Conservation (phyloP, 53 echinoderm and acorn worm genomes). For the Actinopyga echinites region DNA sequence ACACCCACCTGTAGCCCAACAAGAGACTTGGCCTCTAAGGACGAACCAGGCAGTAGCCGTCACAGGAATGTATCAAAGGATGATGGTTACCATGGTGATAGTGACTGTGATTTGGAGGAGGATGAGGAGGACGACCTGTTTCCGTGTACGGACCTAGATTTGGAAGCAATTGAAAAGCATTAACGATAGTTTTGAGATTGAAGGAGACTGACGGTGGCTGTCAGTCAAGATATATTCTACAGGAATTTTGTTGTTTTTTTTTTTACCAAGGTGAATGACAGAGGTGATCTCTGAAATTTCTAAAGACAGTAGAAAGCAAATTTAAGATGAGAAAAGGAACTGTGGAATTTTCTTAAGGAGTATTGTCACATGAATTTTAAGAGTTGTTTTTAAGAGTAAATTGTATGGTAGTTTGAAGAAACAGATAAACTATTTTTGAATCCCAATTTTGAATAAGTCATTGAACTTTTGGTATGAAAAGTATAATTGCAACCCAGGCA, state of each 20-base stretch:
- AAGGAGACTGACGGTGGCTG: too few species aligned
- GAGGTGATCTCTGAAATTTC: too few species aligned
- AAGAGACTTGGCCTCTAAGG: conserved; percentile 44
- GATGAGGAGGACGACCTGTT: conserved; percentile 69
- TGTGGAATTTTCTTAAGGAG: neutral
- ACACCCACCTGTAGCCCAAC: conserved; percentile 97
- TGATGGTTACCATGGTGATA: conserved; percentile 51
- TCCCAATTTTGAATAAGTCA: neutral
- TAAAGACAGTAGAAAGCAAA: too few species aligned
- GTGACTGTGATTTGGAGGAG: conserved; percentile 58
- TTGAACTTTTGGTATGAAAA: neutral
- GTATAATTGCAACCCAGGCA: too few species aligned
- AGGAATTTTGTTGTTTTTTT: too few species aligned
- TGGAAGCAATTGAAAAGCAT: conserved; percentile 92
- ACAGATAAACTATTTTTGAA: neutral
- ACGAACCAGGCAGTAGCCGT: conserved; percentile 26
- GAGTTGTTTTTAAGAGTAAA: neutral
- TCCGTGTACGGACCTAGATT: conserved; percentile 75
- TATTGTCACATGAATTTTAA: neutral
- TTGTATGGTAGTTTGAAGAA: neutral
- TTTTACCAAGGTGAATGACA: too few species aligned
- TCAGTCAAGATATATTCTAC: too few species aligned
- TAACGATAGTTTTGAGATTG: conserved; percentile 20
- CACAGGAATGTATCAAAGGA: conserved; percentile 35
- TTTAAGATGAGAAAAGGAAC: too few species aligned